Evolutionary conservation across 2,797 vertebrate genomes (phyloP), one percentile per base, ranked within the genome.

Genomic region (Octomys mimax): DNA sequence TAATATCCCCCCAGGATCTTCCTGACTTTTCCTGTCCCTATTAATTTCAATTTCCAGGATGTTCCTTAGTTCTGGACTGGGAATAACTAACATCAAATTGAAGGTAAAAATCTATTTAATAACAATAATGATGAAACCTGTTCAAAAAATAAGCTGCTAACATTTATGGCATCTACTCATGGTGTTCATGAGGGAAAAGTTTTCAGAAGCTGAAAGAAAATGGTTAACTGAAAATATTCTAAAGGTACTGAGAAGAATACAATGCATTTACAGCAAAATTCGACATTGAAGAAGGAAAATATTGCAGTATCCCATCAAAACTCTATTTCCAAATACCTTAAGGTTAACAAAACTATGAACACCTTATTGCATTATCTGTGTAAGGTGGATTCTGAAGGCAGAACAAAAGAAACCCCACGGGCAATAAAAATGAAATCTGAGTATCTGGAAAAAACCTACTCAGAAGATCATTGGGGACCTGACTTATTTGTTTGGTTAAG

Each of bases 361-460:
- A 94, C 52, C 59, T 62, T 94, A 70, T 78, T 19, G 13, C 24
- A 70, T 87, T 92, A 80, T 79, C 93, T 90, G 21, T 62, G 16
- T 46, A 92, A 80, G 49, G 36, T 88, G n/a, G 90, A 80, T 61
- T 88, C 89, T 71, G 68, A 90, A 96, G 39, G 73, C 80, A 83
- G 73, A 92, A 96, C 62, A 62, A 96, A 92, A 95, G 77, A 92
- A 82, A 5, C 70, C 95, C 90, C 86, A 78, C 75, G 62, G 90
- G n/a, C 91, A 95, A 89, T 62, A 75, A 92, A 92, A 95, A 87
- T 92, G 87, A 97, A 95, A 96, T 77, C 36, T 54, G 71, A 97
- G 83, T 79, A 87, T 92, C 73, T 93, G 49, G 78, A 83, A 94
- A 94, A 94, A 96, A 89, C n/a, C 70, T 80, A 95, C 49, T 93